Evolutionary conservation across 2,113 vertebrate species (phyloP).

Genomic region (Nanger granti): DNA sequence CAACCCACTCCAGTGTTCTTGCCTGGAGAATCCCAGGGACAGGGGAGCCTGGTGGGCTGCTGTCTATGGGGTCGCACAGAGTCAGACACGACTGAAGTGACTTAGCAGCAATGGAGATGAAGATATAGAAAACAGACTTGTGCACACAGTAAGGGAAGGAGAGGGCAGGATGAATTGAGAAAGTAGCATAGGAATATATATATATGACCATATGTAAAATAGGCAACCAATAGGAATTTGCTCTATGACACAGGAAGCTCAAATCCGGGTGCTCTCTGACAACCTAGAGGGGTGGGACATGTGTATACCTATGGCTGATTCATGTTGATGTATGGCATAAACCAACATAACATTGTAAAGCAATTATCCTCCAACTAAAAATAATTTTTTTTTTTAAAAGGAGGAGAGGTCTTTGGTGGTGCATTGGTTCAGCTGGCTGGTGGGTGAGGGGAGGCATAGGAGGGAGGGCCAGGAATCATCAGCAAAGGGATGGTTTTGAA

Average conservation of each 20-base stretch:
- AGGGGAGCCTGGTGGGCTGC: too few relatives aligned
- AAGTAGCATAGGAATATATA: background rate
- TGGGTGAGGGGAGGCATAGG: background rate
- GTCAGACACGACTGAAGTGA: too few relatives aligned
- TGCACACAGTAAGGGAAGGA: background rate
- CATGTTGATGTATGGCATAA: background rate
- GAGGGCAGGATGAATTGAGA: background rate
- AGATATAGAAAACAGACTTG: background rate
- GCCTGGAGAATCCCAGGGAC: too few relatives aligned
- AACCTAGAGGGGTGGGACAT: background rate
- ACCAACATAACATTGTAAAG: background rate
- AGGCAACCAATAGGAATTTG: background rate
- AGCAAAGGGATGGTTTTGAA: background rate
- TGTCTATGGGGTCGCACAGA: too few relatives aligned
- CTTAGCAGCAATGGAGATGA: background rate
- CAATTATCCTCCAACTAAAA: background rate
- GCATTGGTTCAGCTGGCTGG: rapidly evolving
- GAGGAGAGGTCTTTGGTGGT: background rate
- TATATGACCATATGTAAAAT: background rate
- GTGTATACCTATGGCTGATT: background rate
- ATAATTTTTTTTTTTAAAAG: background rate
- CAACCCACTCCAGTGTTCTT: too few relatives aligned
- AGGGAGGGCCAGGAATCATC: background rate
- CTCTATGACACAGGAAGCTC: background rate
- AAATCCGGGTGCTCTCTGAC: background rate